Conservation (phyloP, 2,888 invertebrate genomes). For the Harpalus rubripes region DNA sequence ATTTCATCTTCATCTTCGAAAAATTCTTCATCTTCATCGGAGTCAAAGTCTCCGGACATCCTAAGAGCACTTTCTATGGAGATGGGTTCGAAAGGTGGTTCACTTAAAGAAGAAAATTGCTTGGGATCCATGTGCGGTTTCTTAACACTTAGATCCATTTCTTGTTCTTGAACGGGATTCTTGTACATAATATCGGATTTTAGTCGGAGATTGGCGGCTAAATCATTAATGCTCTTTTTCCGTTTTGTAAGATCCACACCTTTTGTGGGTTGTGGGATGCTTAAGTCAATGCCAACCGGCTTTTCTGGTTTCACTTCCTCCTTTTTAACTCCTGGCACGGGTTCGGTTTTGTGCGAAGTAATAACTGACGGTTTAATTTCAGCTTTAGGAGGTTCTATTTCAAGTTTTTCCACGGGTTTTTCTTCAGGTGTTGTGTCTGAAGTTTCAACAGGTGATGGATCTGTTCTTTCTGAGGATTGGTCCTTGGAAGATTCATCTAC, state of each 20-base stretch:
- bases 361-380: conserved; percentile 12
- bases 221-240: conserved; percentile 63
- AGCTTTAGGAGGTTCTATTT: conserved; percentile 24
- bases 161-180: conserved; percentile 59
- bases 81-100: conserved; percentile 58
- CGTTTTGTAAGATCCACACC: conserved; percentile 48
- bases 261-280: conserved; percentile 45
- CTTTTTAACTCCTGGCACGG: conserved; percentile 16
- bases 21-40: conserved; percentile 68
- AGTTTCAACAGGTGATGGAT: conserved; percentile 52
- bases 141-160: conserved; percentile 64
- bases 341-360: conserved; percentile 22
- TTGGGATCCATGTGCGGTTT: conserved; percentile 54
- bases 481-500: conserved; percentile 72
- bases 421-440: conserved; percentile 61
- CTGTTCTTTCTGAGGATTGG: conserved; percentile 73
- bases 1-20: conserved; percentile 70
- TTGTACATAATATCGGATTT: conserved; percentile 54
- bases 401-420: conserved; percentile 56
- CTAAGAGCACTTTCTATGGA: conserved; percentile 61
- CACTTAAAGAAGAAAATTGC: conserved; percentile 62
- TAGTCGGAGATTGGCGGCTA: conserved; percentile 49
- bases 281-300: conserved; percentile 52
- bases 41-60: conserved; percentile 25
- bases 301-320: conserved; percentile 66